Evolutionary conservation across 1,140 invertebrate genomes (phyloP), one percentile per base, ranked within the genome.

Genomic region (Papilio polytes): DNA sequence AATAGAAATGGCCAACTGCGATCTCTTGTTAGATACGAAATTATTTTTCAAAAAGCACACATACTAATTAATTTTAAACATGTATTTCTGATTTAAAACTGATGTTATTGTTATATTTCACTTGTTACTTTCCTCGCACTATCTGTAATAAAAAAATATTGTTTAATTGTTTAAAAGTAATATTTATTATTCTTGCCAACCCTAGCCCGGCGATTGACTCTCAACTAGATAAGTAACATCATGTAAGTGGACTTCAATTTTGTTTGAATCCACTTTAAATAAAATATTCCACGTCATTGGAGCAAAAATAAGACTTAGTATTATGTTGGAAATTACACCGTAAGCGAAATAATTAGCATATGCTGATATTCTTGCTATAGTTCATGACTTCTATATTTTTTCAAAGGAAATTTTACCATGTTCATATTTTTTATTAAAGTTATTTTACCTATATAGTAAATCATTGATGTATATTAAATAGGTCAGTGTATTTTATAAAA

Each of bases 251-350:
- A 70, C 63, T 7, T 31, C 13, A 36, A 70, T 70, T 70, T 70
- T 36, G 31, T 70, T 36, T 70, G 22, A 70, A 70, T 70, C 4
- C 63, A 13, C 26, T 70, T 70, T 31, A 63, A 63, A 31, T 70
- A 70, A 70, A 70, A 70, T 7, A 70, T 31, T 70, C 3, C 13
- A 15, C 3, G 26, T 70, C 18, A 31, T 36, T 15, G 4, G 13
- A 15, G 3, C 59, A 63, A 63, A 26, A 26, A 56, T 56, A 56
- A 7, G 18, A n/a, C 15, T 56, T n/a, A n/a, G 20, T n/a, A 9
- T 7, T 26, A 26, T 2, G 0, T 63, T 22, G 18, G 2, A 22
- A 26, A 22, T 26, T 63, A 26, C 22, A 22, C 10, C 0, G 10
- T 13, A 59, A 63, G 13, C 7, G 46, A 12, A 48, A 4, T 41